phyloP scores from a whole-genome alignment of 2,888 invertebrate genomes.

The Calliscelio sp. region DNA sequence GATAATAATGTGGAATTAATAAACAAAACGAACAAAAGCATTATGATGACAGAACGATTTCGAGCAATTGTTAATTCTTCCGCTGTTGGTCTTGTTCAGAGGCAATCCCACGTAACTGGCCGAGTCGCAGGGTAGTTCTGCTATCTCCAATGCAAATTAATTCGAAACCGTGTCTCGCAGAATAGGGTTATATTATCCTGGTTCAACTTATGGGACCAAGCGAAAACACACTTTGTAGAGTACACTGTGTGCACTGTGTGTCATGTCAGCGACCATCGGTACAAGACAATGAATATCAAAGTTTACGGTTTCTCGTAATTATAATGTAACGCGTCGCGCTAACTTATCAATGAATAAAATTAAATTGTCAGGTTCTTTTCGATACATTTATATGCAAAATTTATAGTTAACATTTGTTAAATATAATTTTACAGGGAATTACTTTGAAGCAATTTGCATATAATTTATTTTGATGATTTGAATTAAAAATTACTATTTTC shows the following conservation, averaged over 20 bases:
- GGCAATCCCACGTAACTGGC: slow-evolving; percentile 69
- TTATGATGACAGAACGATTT: slow-evolving; percentile 19
- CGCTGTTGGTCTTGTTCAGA: slow-evolving; percentile 65
- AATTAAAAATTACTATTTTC: too few species aligned
- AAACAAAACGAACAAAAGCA: background rate
- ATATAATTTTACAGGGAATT: too few species aligned
- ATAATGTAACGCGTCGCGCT: slow-evolving; percentile 40
- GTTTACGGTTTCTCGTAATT: slow-evolving; percentile 68
- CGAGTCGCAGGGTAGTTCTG: slow-evolving; percentile 68
- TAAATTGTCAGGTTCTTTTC: background rate
- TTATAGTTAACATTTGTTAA: too few species aligned
- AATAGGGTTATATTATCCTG: slow-evolving; percentile 73
- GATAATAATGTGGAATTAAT: background rate
- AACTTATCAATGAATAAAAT: slow-evolving; percentile 51
- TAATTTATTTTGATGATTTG: too few species aligned
- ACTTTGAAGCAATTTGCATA: too few species aligned
- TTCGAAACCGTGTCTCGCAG: slow-evolving; percentile 72
- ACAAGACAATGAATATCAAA: slow-evolving; percentile 73
- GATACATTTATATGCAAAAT: background rate
- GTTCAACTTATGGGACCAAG: slow-evolving; percentile 71
- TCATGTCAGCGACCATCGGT: slow-evolving; percentile 71
- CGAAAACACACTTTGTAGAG: slow-evolving; percentile 72
- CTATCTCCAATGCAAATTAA: slow-evolving; percentile 74
- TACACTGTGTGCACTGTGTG: slow-evolving; percentile 67
- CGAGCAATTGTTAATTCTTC: slow-evolving; percentile 68